Base-by-base conservation (phyloP, 37 sponge, comb jelly and placozoan species). In the Ianthella basta region DNA sequence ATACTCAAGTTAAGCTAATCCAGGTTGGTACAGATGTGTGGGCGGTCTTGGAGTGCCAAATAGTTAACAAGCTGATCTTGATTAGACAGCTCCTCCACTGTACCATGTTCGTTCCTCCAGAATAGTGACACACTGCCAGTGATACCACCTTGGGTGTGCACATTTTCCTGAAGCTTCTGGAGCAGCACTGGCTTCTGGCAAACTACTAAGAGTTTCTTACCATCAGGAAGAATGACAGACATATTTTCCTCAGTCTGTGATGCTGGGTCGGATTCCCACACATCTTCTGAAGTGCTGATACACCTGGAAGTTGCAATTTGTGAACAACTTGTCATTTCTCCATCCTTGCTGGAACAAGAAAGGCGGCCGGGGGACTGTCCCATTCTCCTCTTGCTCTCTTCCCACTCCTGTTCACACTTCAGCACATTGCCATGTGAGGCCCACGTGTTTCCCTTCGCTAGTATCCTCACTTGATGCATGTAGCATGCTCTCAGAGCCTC, bases 401-500 rank as follows among this genome's bases (percentile, higher is more conserved):
- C 50, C 50, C 50, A 44, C 8, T 44, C 50, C 8, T 44, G 3
- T 8, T 44, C 6, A 8, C 8, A 44, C 50, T 44, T 44, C 6
- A 10, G 3, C 6, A 44, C 8, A 3, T 10, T 44, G 6, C 8
- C 50, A 44, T 44, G 50, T 44, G 50, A 44, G 3, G 50, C 8
- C 50, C 50, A 44, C 8, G 50, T 8, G 8, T 44, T 3, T 44
- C 50, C 50, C 3, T 44, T 44, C 50, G 50, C 3, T 8, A 44
- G 50, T 8, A 44, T 44, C 50, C 50, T 44, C 50, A 44, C 50
- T 8, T 44, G 50, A 44, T 8, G 50, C 50, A 44, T 44, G 50
- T 44, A 8, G 8, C 50, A 44, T 10, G 89, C 70, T 18, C 56
- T 30, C 79, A 50, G 86, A 0, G 89, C 92, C 40, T 92, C 92